These are phyloP conservation scores for Hydrotaea diabolus DNA, from an alignment of 2,888 invertebrate species.

Conservation along the genomic window DNA sequence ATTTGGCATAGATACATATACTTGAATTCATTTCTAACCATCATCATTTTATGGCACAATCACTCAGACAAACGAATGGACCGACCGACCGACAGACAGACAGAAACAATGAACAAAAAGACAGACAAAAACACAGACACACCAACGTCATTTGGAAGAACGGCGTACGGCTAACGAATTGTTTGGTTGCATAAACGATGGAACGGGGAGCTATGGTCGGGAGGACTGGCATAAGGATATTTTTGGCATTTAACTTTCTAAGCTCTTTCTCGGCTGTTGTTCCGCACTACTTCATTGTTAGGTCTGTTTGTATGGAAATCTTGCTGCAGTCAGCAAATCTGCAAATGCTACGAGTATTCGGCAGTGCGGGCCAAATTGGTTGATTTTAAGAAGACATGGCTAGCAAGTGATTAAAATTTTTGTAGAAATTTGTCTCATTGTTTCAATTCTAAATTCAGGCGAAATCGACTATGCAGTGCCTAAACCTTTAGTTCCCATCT, in stretches of 20 bases:
- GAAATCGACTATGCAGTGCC: too few relatives aligned
- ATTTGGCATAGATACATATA: conserved; percentile 53
- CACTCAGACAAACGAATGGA: conserved; percentile 15
- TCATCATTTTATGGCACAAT: conserved; percentile 35
- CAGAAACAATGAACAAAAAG: neutral
- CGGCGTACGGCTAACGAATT: too few relatives aligned
- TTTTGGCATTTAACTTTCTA: conserved; percentile 65
- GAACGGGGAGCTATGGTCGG: conserved; percentile 25
- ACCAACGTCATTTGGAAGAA: neutral
- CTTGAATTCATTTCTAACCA: conserved; percentile 36
- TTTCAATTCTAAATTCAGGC: too few relatives aligned
- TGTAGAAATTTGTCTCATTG: too few relatives aligned
- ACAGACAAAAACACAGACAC: conserved; percentile 31
- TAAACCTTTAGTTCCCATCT: too few relatives aligned
- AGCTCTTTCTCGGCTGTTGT: conserved; percentile 52
- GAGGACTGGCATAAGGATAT: conserved; percentile 43
- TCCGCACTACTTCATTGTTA: conserved; percentile 54
- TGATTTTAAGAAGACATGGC: too few relatives aligned
- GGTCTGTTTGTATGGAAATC: conserved; percentile 43
- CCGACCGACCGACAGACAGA: neutral
- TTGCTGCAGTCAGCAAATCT: conserved; percentile 58
- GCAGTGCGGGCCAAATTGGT: neutral
- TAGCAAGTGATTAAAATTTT: too few relatives aligned
- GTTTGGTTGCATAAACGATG: neutral
- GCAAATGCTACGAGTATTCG: neutral